Conservation (phyloP, 2,888 invertebrate genomes). For the Pyralis farinalis region DNA sequence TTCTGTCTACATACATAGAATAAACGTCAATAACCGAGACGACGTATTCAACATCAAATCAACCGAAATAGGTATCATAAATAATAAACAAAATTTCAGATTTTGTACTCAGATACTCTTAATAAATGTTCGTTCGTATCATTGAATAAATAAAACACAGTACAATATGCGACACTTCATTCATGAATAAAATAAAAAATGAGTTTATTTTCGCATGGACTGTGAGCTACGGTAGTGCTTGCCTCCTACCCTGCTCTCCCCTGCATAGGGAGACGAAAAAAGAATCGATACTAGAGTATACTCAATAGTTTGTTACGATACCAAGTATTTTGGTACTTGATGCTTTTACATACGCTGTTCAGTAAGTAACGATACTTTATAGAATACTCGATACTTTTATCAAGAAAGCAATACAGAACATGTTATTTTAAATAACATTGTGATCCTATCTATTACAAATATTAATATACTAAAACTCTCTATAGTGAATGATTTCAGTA, state of each 20-base stretch:
- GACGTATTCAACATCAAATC: constrained; percentile 32
- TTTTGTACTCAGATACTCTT: constrained; percentile 6
- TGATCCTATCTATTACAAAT: no score
- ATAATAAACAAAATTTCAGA: constrained; percentile 9
- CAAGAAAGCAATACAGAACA: no score
- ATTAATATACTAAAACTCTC: no score
- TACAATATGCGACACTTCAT: constrained; percentile 37
- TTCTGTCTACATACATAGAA: constrained; percentile 43
- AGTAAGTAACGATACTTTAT: no score
- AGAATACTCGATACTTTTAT: no score
- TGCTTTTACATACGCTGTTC: no score
- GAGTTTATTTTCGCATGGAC: constrained; percentile 21
- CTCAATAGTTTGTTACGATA: no score
- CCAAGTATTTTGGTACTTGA: no score
- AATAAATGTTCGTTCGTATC: constrained; percentile 1
- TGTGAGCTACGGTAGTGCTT: constrained; percentile 20
- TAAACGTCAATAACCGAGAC: constrained; percentile 73
- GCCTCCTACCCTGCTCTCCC: neutral
- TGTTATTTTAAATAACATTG: no score
- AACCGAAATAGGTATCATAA: constrained; percentile 11
- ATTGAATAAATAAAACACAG: constrained; percentile 19
- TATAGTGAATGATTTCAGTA: no score
- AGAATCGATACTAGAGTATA: no score
- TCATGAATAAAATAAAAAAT: constrained; percentile 42
- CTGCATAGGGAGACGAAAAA: no score